Conservation (phyloP, 2,113 vertebrate genomes). For the Paracanthobrama guichenoti region DNA sequence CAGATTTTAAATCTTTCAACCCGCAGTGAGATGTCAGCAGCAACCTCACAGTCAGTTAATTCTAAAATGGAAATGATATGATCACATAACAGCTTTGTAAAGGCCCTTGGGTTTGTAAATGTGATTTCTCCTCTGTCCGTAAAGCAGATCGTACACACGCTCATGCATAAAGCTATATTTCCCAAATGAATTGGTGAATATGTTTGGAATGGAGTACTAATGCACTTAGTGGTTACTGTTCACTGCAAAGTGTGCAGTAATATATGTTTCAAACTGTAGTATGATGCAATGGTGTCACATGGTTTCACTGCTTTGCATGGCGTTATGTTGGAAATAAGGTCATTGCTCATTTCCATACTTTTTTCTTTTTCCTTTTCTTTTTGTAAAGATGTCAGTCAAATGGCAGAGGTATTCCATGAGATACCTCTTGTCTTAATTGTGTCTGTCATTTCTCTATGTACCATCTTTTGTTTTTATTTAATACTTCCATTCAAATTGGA, state of each 20-base stretch:
- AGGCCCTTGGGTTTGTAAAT: not conserved
- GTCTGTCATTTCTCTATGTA: not conserved
- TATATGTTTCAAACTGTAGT: not conserved
- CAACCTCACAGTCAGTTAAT: constrained; percentile 38
- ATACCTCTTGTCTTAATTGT: not conserved
- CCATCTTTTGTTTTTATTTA: too few species aligned
- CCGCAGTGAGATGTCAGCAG: constrained; percentile 5
- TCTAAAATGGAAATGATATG: not conserved
- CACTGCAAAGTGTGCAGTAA: not conserved
- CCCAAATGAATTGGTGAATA: not conserved
- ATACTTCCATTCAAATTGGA: too few species aligned
- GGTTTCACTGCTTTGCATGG: not conserved
- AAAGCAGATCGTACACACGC: not conserved
- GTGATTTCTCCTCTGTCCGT: not conserved
- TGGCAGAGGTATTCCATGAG: not conserved
- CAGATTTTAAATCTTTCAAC: constrained; percentile 32
- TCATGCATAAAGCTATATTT: constrained; percentile 15
- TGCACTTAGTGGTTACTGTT: not conserved
- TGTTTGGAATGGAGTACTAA: not conserved
- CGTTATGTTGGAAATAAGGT: not conserved
- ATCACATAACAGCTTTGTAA: not conserved
- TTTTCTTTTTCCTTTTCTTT: not conserved
- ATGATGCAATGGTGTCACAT: not conserved
- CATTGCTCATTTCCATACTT: not conserved
- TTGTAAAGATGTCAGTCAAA: too few species aligned